These are phyloP conservation scores for Lytechinus variegatus DNA, from an alignment of 35 echinoderm and acorn worm genomes.

Conservation along the genomic window DNA sequence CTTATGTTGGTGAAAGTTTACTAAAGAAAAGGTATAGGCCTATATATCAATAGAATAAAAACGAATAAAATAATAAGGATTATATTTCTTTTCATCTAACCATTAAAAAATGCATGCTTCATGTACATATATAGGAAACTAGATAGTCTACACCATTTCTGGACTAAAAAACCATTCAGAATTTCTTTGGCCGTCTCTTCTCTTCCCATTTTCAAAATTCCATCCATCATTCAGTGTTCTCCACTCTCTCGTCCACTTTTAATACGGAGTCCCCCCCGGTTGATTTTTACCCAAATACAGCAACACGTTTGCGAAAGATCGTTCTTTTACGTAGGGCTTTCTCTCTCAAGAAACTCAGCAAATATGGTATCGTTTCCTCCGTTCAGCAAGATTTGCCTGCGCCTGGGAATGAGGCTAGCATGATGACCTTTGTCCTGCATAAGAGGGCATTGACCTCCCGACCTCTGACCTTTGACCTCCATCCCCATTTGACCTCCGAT, in stretches of 20 bases:
- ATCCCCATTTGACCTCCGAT: constrained; percentile 40
- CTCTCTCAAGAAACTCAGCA: constrained; percentile 24
- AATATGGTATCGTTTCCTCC: not conserved
- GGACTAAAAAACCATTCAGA: not conserved
- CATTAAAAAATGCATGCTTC: not conserved
- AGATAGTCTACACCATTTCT: not conserved
- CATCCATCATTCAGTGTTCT: not conserved
- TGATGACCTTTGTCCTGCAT: constrained; percentile 26
- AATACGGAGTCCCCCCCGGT: not conserved
- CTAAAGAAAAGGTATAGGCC: too few species aligned
- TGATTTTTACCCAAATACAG: not conserved
- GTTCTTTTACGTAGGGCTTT: constrained; percentile 11
- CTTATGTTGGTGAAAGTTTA: too few species aligned
- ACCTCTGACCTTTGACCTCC: constrained; percentile 26
- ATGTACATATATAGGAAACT: not conserved
- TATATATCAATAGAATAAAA: not conserved
- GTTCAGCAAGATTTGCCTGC: constrained; percentile 14
- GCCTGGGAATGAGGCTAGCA: constrained; percentile 43
- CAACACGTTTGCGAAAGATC: not conserved
- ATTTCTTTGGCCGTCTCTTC: not conserved
- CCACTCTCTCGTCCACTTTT: not conserved
- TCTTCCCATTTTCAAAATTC: not conserved
- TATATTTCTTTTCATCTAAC: not conserved
- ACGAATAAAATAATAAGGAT: not conserved
- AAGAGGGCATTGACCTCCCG: constrained; percentile 34